A percentile compares a stretch with the other conserved stretches of the same genome.
Conservation (phyloP, 2,797 vertebrate genomes). For the Danio tinwini region DNA sequence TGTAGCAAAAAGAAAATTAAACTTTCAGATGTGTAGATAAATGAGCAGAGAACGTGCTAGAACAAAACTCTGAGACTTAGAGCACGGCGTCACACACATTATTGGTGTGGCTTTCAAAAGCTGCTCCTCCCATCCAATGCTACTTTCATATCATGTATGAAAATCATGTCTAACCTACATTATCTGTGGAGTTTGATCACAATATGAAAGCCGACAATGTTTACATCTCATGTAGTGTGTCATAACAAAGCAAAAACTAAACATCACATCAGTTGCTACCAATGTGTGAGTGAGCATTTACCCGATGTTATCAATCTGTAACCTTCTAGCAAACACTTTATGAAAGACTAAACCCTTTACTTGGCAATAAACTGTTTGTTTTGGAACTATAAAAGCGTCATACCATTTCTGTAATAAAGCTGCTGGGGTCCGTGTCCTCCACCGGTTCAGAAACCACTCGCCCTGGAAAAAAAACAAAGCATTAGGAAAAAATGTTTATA, state of each 20-base stretch:
- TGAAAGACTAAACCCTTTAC: not conserved
- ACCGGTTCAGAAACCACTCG: slow-evolving; percentile 86
- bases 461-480: slow-evolving; percentile 70
- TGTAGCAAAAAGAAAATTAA: slow-evolving; percentile 35
- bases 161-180: slow-evolving; percentile 19
- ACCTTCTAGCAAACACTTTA: not conserved
- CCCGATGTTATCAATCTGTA: slow-evolving; percentile 9
- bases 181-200: slow-evolving; percentile 20
- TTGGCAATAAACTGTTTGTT: not conserved
- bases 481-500: not conserved
- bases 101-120: slow-evolving; percentile 12
- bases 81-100: not conserved
- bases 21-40: slow-evolving; percentile 53
- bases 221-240: slow-evolving; percentile 26
- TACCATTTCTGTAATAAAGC: slow-evolving; percentile 86
- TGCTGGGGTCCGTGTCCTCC: slow-evolving; percentile 95
- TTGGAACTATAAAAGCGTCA: slow-evolving; percentile 40
- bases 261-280: not conserved
- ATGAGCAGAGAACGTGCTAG: slow-evolving; percentile 51
- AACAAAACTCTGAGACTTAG: slow-evolving; percentile 50
- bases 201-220: slow-evolving; percentile 28
- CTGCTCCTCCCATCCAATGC: not conserved
- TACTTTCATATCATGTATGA: slow-evolving; percentile 19
- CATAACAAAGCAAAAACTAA: slow-evolving; percentile 23
- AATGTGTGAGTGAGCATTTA: slow-evolving; percentile 8